Percentiles rank a stretch among this genome's conserved stretches.
These are phyloP conservation scores for Aspidapion aeneum DNA, from an alignment of 2,888 invertebrate genomes.

Conservation along the genomic window DNA sequence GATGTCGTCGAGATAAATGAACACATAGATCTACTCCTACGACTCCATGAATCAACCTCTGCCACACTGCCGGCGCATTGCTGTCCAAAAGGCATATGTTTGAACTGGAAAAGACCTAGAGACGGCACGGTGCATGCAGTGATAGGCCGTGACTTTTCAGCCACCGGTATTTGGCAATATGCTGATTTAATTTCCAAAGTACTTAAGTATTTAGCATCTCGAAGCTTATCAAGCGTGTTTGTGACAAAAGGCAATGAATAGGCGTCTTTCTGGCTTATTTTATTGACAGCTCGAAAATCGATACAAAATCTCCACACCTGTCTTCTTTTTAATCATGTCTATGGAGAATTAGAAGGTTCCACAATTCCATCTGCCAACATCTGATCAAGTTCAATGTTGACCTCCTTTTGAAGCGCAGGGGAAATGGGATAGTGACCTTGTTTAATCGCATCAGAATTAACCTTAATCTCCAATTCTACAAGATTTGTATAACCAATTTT, in stretches of 20 bases:
- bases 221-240: too few species aligned
- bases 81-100: slow-evolving; percentile 5
- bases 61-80: neutral
- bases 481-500: too few species aligned
- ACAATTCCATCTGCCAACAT: neutral
- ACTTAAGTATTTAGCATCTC: neutral
- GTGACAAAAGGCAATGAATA: too few species aligned
- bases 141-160: too few species aligned
- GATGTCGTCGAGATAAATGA: slow-evolving; percentile 20
- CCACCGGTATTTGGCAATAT: slow-evolving; percentile 4
- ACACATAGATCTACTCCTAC: slow-evolving; percentile 13
- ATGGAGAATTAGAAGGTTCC: neutral
- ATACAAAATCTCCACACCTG: too few species aligned
- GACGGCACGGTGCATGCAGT: neutral
- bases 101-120: neutral
- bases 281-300: too few species aligned
- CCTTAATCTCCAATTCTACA: too few species aligned
- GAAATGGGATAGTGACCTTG: too few species aligned
- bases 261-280: too few species aligned
- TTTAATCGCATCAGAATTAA: too few species aligned
- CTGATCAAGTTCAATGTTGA: neutral
- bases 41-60: slow-evolving; percentile 21
- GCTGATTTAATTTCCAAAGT: slow-evolving; percentile 4
- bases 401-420: too few species aligned
- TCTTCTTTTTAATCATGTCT: too few species aligned